These are phyloP conservation scores for Popillia japonica DNA, from an alignment of 1,140 invertebrate genomes.

Conservation along the genomic window DNA sequence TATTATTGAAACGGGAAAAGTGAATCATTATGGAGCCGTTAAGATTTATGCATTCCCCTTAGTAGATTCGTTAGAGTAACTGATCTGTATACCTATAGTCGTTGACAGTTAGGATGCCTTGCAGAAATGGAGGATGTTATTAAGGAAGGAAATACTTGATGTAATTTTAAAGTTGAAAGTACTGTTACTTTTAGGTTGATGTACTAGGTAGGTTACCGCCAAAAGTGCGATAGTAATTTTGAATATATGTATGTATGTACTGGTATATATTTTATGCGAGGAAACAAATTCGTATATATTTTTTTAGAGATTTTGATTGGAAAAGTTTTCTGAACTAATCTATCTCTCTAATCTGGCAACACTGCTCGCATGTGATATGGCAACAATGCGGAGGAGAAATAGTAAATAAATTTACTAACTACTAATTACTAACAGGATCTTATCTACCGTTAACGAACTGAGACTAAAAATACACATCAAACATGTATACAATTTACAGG, in stretches of 20 bases:
- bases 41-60: neutral
- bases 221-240: too few relatives aligned
- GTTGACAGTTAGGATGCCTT: neutral
- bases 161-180: slow-evolving; percentile 20
- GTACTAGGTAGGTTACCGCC: neutral
- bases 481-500: neutral
- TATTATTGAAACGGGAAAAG: neutral
- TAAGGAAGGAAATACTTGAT: slow-evolving; percentile 2
- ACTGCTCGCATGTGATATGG: too few relatives aligned
- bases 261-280: too few relatives aligned
- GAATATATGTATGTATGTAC: too few relatives aligned
- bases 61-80: neutral
- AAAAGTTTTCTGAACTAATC: too few relatives aligned
- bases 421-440: neutral
- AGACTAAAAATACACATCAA: neutral
- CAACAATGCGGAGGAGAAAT: too few relatives aligned
- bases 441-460: neutral
- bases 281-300: too few relatives aligned
- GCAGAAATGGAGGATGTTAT: slow-evolving; percentile 24
- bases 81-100: neutral
- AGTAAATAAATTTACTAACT: too few relatives aligned
- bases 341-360: too few relatives aligned
- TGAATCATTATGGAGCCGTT: neutral
- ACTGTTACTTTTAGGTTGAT: neutral
- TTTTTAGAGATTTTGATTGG: too few relatives aligned